phyloP scores from a whole-genome alignment of 2,888 invertebrate species.

The Stictocephala bisonia region DNA sequence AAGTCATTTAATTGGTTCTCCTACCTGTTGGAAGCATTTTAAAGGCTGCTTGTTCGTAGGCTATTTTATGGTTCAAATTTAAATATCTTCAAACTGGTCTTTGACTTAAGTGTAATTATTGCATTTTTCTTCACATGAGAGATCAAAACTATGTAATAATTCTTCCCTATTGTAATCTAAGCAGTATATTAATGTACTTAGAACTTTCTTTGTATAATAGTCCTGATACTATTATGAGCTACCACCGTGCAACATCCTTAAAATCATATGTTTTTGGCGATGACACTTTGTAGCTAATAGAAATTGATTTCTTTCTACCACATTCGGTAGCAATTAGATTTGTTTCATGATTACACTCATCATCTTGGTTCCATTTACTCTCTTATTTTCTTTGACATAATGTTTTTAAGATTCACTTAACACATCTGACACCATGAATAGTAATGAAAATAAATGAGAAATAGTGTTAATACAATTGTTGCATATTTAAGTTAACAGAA shows the following conservation, averaged over 20 bases:
- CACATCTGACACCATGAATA: slow-evolving; percentile 3
- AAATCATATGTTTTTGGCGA: background rate
- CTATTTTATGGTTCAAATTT: background rate
- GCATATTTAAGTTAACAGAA: too few relatives aligned
- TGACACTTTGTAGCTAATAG: background rate
- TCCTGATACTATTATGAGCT: background rate
- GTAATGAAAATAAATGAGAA: too few relatives aligned
- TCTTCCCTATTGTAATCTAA: background rate
- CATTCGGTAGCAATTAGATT: background rate
- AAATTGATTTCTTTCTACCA: background rate
- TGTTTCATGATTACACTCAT: background rate
- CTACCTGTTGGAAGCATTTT: background rate
- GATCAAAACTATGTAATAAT: slow-evolving; percentile 1
- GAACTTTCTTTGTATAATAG: background rate
- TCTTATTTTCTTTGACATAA: background rate
- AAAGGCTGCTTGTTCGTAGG: background rate
- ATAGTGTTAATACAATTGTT: too few relatives aligned
- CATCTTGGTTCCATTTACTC: background rate
- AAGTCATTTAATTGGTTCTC: slow-evolving; percentile 6
- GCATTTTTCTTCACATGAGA: background rate
- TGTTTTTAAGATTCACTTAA: slow-evolving; percentile 6
- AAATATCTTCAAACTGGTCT: background rate
- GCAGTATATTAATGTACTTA: background rate
- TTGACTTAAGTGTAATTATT: background rate
- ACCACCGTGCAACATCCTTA: slow-evolving; percentile 5